Conservation (phyloP, 1,140 invertebrate species). For the Odontomachus brunneus region DNA sequence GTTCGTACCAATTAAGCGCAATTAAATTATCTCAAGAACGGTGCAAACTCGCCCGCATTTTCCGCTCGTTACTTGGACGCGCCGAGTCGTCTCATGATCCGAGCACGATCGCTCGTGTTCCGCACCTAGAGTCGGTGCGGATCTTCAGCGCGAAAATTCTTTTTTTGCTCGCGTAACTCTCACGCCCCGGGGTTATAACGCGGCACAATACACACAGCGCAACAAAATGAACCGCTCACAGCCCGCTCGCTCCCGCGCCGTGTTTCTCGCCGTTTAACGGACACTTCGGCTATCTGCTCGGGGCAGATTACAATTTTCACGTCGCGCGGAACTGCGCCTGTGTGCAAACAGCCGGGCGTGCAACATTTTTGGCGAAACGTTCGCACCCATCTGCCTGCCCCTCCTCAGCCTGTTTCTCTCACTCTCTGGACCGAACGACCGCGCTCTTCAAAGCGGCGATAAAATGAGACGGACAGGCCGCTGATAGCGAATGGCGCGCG, state of each 20-base stretch:
- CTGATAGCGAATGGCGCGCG: conserved; percentile 20
- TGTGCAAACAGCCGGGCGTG: conserved; percentile 12
- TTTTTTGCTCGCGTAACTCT: conserved; percentile 46
- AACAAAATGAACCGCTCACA: conserved; percentile 15
- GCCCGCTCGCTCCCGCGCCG: too few relatives aligned
- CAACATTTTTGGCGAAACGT: background rate
- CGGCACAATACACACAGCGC: too few relatives aligned
- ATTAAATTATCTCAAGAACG: background rate
- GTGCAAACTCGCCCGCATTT: background rate
- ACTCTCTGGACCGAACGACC: background rate
- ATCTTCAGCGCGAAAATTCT: conserved; percentile 51
- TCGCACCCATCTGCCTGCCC: too few relatives aligned
- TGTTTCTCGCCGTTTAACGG: conserved; percentile 37
- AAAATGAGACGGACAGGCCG: conserved; percentile 26
- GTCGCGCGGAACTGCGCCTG: background rate
- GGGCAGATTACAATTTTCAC: conserved; percentile 63
- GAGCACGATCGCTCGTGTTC: too few relatives aligned
- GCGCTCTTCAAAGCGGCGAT: conserved; percentile 42
- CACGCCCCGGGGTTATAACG: conserved; percentile 42
- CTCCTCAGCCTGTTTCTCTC: conserved; percentile 1
- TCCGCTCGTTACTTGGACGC: background rate
- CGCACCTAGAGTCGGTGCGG: too few relatives aligned
- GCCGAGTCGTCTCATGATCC: background rate
- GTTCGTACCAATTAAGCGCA: background rate
- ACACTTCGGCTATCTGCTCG: conserved; percentile 19